These are phyloP conservation scores for Antennarius striatus DNA, from an alignment of 2,113 vertebrate species.

Conservation along the genomic window DNA sequence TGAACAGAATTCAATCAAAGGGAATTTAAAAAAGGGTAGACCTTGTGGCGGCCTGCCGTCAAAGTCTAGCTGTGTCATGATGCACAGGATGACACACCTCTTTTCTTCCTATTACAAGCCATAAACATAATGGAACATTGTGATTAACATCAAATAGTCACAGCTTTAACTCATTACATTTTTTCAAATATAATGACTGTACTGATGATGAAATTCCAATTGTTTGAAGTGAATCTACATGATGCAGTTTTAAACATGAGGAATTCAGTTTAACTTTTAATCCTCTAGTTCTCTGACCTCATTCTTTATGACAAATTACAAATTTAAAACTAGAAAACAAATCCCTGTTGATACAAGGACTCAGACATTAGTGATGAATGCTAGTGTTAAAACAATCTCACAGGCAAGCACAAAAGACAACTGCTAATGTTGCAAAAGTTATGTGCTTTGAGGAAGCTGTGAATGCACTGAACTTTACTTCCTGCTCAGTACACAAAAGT, in stretches of 20 bases:
- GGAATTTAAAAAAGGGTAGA: conserved; percentile 99
- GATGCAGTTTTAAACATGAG: conserved; percentile 74
- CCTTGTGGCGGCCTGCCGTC: conserved; percentile 99
- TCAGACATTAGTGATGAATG: conserved; percentile 96
- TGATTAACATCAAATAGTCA: conserved; percentile 97
- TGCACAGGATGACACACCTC: conserved; percentile 99
- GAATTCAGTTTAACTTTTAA: conserved; percentile 92
- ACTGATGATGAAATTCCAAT: conserved; percentile 83
- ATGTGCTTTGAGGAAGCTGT: conserved; percentile 91
- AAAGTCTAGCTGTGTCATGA: conserved; percentile 99
- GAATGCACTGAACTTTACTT: conserved; percentile 50
- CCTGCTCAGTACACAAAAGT: too few relatives aligned
- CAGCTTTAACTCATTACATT: conserved; percentile 70
- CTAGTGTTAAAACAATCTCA: conserved; percentile 93
- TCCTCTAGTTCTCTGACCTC: conserved; percentile 91
- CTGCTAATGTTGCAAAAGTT: conserved; percentile 83
- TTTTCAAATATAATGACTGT: conserved; percentile 68
- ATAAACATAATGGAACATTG: conserved; percentile 99
- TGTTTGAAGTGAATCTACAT: conserved; percentile 87
- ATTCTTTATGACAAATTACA: conserved; percentile 89
- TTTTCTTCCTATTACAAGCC: conserved; percentile 99
- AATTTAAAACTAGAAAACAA: conserved; percentile 78
- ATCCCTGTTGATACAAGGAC: conserved; percentile 94
- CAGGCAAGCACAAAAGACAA: conserved; percentile 87
- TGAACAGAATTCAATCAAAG: conserved; percentile 99